Percentiles rank a stretch among this genome's conserved stretches.
Evolutionary conservation across 2,888 invertebrate species (phyloP).

Genomic region (Napeogenes sylphis): DNA sequence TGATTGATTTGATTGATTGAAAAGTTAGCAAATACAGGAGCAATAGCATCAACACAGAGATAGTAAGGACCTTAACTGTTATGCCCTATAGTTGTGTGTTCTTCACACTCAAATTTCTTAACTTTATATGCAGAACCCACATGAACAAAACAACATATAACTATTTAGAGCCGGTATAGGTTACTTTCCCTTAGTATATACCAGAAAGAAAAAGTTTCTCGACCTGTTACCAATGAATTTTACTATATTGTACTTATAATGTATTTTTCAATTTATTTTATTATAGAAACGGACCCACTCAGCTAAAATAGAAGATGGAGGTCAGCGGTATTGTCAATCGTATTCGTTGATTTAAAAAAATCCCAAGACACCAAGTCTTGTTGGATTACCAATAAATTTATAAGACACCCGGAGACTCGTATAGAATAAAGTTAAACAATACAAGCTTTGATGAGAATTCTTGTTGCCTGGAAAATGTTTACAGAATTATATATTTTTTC

Average conservation of each 20-base stretch:
- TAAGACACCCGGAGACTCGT: slow-evolving; percentile 43
- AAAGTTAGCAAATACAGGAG: no score
- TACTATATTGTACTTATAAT: no score
- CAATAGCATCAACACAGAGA: no score
- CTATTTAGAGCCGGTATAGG: not conserved
- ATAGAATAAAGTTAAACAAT: slow-evolving; percentile 59
- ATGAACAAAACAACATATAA: not conserved
- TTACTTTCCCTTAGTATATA: not conserved
- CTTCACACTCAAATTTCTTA: no score
- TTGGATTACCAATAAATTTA: slow-evolving; percentile 63
- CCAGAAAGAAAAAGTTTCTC: not conserved
- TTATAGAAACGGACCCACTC: not conserved
- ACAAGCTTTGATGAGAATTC: slow-evolving; percentile 36
- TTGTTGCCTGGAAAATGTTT: slow-evolving; percentile 24
- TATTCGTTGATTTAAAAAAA: not conserved
- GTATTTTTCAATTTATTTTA: not conserved
- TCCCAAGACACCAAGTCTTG: slow-evolving; percentile 34
- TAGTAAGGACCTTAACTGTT: no score
- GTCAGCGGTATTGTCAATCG: not conserved
- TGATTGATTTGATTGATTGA: no score
- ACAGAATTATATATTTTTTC: no score
- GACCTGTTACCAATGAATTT: not conserved
- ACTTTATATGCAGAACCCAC: no score
- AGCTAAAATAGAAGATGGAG: not conserved
- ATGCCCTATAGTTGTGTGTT: no score